These are phyloP conservation scores for Elephas maximus DNA, from an alignment of 2,113 vertebrate genomes.

Conservation along the genomic window DNA sequence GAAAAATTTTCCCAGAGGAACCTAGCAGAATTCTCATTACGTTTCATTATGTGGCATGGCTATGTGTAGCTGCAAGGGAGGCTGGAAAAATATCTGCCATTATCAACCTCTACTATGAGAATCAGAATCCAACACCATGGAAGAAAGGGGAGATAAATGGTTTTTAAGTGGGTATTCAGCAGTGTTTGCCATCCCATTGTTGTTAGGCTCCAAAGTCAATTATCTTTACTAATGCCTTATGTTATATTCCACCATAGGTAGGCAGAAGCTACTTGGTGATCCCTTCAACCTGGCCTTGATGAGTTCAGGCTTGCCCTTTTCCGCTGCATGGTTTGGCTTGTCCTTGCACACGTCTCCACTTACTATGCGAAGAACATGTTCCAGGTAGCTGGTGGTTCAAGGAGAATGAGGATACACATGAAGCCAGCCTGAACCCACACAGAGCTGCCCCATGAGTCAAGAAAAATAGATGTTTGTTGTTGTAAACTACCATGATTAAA, in stretches of 20 bases:
- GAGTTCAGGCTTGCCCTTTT: background rate
- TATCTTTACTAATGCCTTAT: background rate
- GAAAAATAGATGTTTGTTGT: background rate
- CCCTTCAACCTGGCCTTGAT: background rate
- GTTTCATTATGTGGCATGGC: background rate
- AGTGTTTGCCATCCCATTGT: background rate
- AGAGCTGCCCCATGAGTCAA: background rate
- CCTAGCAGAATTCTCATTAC: background rate
- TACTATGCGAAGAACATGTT: background rate
- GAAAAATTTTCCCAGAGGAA: constrained; percentile 20
- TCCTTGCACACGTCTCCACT: background rate
- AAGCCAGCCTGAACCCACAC: background rate
- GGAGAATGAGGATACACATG: background rate
- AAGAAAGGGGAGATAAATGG: constrained; percentile 18
- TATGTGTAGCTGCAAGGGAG: background rate
- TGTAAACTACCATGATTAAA: constrained; percentile 42
- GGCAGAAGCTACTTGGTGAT: constrained; percentile 22
- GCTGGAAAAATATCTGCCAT: constrained; percentile 12
- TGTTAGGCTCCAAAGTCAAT: background rate
- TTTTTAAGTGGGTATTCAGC: background rate
- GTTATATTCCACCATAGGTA: constrained; percentile 3
- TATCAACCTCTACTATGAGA: background rate
- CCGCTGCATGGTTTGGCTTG: background rate
- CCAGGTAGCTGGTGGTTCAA: background rate
- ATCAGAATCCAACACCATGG: background rate